These are phyloP conservation scores for Arnoldichthys spilopterus DNA, from an alignment of 2,797 vertebrate genomes.

Conservation along the genomic window DNA sequence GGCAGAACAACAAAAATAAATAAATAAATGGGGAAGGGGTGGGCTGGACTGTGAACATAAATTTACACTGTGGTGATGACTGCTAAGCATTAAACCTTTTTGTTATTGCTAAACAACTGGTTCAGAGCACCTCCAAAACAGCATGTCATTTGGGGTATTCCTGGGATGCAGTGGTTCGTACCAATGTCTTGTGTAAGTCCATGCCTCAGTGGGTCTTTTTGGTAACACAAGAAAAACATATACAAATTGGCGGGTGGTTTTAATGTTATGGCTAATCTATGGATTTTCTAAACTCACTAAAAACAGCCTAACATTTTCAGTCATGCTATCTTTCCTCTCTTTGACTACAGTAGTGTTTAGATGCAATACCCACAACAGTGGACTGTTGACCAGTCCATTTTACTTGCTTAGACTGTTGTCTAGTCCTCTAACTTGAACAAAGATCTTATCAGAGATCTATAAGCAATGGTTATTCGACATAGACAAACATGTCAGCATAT, in stretches of 20 bases:
- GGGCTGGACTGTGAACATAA: not conserved
- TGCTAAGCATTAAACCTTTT: not conserved
- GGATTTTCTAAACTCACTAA: not conserved
- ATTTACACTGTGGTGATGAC: not conserved
- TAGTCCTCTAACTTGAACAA: not conserved
- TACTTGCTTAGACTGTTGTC: not conserved
- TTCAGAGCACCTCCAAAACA: too few species aligned
- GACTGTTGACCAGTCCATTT: not conserved
- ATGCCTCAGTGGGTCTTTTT: too few species aligned
- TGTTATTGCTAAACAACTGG: too few species aligned
- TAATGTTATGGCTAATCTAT: not conserved
- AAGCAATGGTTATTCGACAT: not conserved
- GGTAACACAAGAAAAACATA: too few species aligned
- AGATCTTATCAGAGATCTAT: conserved; percentile 1
- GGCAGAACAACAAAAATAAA: not conserved
- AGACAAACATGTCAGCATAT: conserved; percentile 15
- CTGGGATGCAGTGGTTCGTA: too few species aligned
- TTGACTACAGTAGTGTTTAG: not conserved
- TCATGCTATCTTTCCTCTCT: too few species aligned
- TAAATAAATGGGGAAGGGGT: not conserved
- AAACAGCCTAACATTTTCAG: not conserved
- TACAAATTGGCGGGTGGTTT: too few species aligned
- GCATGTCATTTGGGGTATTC: too few species aligned
- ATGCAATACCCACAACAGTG: not conserved
- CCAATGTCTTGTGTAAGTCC: too few species aligned